These are phyloP conservation scores for Creontiades dilutus DNA, from an alignment of 2,888 invertebrate species.

Conservation along the genomic window DNA sequence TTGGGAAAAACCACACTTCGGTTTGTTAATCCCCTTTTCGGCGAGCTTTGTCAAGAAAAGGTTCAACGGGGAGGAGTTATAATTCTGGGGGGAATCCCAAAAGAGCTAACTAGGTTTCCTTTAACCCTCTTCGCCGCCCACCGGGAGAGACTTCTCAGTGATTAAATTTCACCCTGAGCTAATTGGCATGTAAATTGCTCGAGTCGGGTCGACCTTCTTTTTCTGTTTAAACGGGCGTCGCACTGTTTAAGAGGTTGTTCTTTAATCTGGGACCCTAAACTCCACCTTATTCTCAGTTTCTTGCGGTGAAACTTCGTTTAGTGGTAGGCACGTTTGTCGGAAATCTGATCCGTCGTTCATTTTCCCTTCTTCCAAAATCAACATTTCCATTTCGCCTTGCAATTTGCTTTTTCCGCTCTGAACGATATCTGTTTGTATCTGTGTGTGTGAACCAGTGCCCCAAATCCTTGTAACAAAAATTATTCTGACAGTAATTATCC, in stretches of 20 bases:
- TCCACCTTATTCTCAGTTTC: neutral
- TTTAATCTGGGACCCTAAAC: neutral
- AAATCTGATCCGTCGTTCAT: too few species aligned
- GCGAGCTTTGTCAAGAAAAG: neutral
- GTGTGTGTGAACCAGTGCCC: too few species aligned
- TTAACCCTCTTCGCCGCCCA: neutral
- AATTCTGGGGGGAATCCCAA: slow-evolving; percentile 5
- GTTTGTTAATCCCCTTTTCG: neutral
- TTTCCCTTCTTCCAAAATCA: too few species aligned
- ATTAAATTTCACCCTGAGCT: slow-evolving; percentile 27
- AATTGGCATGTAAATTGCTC: slow-evolving; percentile 42
- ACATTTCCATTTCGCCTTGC: too few species aligned
- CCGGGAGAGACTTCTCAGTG: neutral
- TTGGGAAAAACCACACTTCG: neutral
- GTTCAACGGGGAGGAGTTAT: slow-evolving; percentile 16
- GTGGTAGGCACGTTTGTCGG: too few species aligned
- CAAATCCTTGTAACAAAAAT: too few species aligned
- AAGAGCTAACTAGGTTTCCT: slow-evolving; percentile 12
- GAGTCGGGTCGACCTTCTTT: slow-evolving; percentile 31
- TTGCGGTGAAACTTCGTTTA: neutral
- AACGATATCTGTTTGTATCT: too few species aligned
- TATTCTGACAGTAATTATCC: too few species aligned
- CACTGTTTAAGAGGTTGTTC: slow-evolving; percentile 26
- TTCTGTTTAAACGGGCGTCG: neutral
- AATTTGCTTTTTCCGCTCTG: too few species aligned